These are phyloP conservation scores for Psilopogon haemacephalus DNA, from an alignment of 2,113 vertebrate genomes.

Conservation along the genomic window DNA sequence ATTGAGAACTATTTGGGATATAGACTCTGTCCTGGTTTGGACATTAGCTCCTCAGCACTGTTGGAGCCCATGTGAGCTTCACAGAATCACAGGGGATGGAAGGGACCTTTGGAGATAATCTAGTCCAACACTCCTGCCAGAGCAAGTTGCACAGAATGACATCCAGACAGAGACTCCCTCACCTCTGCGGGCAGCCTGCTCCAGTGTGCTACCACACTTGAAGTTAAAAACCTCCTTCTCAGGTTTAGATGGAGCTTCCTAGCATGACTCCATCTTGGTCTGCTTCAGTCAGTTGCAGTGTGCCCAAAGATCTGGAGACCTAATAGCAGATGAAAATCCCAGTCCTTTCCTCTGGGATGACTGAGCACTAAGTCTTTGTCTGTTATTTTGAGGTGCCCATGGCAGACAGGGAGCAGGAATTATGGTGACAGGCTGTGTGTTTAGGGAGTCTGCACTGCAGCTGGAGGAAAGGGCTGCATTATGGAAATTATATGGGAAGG, in stretches of 20 bases:
- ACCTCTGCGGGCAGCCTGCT: too few relatives aligned
- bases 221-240: too few relatives aligned
- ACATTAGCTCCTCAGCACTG: neutral
- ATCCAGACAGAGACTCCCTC: too few relatives aligned
- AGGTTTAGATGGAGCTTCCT: too few relatives aligned
- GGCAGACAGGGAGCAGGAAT: neutral
- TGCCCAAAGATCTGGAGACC: neutral
- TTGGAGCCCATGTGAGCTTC: neutral
- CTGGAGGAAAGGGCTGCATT: neutral
- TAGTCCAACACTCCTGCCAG: too few relatives aligned
- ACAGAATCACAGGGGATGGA: too few relatives aligned
- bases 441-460: neutral
- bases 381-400: neutral
- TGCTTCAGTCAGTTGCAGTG: neutral
- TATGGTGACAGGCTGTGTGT: neutral
- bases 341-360: neutral
- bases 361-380: neutral
- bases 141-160: too few relatives aligned
- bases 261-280: neutral
- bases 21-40: neutral
- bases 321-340: neutral
- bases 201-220: too few relatives aligned
- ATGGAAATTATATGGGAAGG: slow-evolving; percentile 26
- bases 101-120: too few relatives aligned
- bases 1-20: neutral